These are phyloP conservation scores for Heliconius himera DNA, from an alignment of 1,140 invertebrate species.

Conservation along the genomic window DNA sequence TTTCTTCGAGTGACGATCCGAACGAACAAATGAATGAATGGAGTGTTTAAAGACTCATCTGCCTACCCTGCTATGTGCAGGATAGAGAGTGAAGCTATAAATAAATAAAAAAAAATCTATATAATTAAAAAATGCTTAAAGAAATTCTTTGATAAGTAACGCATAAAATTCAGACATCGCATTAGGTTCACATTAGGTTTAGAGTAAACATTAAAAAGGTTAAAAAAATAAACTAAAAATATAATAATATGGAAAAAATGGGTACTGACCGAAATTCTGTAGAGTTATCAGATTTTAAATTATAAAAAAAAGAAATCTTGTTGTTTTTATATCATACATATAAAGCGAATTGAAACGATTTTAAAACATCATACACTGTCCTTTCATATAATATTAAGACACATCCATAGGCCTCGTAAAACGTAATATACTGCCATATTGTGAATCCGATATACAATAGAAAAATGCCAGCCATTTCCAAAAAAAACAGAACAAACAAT, in stretches of 20 bases:
- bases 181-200: too few relatives aligned
- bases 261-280: too few relatives aligned
- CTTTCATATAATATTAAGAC: neutral
- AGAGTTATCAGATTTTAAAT: too few relatives aligned
- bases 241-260: too few relatives aligned
- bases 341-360: too few relatives aligned
- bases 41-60: neutral
- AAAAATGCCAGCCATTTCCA: neutral
- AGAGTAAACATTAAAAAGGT: too few relatives aligned
- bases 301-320: too few relatives aligned
- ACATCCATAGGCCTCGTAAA: neutral
- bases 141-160: too few relatives aligned
- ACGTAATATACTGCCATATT: neutral
- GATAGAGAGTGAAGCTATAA: neutral
- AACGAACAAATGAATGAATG: neutral
- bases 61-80: neutral
- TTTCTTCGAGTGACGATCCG: too few relatives aligned
- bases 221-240: too few relatives aligned
- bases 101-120: too few relatives aligned
- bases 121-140: neutral
- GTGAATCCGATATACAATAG: slow-evolving; percentile 15
- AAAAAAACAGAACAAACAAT: slow-evolving; percentile 2
- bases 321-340: too few relatives aligned
- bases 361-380: neutral
- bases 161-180: neutral